Conservation (phyloP, 2,888 invertebrate genomes). For the Cerastoderma edule region DNA sequence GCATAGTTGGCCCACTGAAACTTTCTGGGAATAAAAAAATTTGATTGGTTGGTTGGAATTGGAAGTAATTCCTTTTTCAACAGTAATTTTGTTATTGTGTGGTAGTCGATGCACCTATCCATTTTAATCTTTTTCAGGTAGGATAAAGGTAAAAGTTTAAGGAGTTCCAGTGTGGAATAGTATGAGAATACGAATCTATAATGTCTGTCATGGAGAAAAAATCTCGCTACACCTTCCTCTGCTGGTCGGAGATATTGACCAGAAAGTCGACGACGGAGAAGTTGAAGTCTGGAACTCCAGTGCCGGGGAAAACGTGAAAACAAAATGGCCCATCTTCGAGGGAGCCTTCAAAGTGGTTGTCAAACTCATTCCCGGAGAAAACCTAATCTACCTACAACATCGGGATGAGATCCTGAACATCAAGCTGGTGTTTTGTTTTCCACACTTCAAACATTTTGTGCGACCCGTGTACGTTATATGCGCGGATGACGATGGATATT, state of each 20-base stretch:
- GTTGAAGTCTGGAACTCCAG: slow-evolving; percentile 72
- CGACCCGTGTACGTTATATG: slow-evolving; percentile 93
- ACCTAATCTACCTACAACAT: slow-evolving; percentile 87
- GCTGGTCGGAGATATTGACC: slow-evolving; percentile 78
- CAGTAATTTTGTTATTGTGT: too few relatives aligned
- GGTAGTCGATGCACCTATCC: background rate
- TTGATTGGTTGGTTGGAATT: too few relatives aligned
- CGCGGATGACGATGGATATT: slow-evolving; percentile 90
- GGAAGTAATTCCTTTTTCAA: too few relatives aligned
- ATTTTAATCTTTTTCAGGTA: slow-evolving; percentile 2
- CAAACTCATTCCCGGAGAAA: slow-evolving; percentile 87
- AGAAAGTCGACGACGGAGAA: slow-evolving; percentile 69
- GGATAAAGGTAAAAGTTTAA: background rate
- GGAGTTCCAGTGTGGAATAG: slow-evolving; percentile 22
- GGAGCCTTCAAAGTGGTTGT: slow-evolving; percentile 89
- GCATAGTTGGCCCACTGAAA: too few relatives aligned
- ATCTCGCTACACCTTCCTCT: slow-evolving; percentile 77
- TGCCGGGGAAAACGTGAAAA: slow-evolving; percentile 45
- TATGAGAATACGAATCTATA: slow-evolving; percentile 78
- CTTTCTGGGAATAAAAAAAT: too few relatives aligned
- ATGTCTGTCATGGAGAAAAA: slow-evolving; percentile 75
- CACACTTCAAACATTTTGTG: slow-evolving; percentile 85
- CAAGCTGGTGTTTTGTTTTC: slow-evolving; percentile 67
- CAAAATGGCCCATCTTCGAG: slow-evolving; percentile 87
- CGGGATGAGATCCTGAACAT: slow-evolving; percentile 72